Base-by-base conservation (phyloP, 2,888 invertebrate species). In the Mylabris sibirica region DNA sequence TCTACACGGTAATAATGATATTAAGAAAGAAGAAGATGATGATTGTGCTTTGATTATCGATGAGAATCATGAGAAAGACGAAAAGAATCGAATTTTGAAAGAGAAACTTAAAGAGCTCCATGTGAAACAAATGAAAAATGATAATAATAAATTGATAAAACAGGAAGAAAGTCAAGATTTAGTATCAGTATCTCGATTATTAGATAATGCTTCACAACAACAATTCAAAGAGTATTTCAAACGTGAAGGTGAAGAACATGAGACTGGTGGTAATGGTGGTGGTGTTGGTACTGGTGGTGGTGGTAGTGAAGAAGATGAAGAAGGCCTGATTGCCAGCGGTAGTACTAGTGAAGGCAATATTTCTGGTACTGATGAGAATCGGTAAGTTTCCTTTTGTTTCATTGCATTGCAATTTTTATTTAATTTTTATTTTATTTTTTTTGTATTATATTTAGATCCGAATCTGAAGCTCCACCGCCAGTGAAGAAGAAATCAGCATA, bases 401-500 rank as follows among this genome's bases (percentile, higher is more conserved):
- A 3, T 35, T 12, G 8, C 5, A 6, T 35, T 35, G 12, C 35
- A 11, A 35, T 30, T 30, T 30, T 30, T 30, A 2, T 30, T 30
- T 30, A 30, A n/a, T n/a, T n/a, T n/a, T n/a, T n/a, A n/a, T n/a
- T n/a, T n/a, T 22, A 2, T 57, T 22, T 26, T 26, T 26, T 26
- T 26, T 26, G 26, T 57, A 11, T 59, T 9, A 34, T 3, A 14
- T 60, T 60, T 60, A 91, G 91, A 79, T 92, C 92, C 0, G 92
- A 92, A 81, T 89, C 90, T 0, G 90, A 91, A 70, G 87, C 88
- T 64, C 70, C 79, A 57, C 84, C 86, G 0, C 86, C 86, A 0
- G 88, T 88, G 38, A 96, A 96, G 85, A 96, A 96, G 85, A 94
- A 96, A 79, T 97, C 97, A 14, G 98, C 98, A 0, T 98, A 98